Evolutionary conservation across 2,113 vertebrate genomes (phyloP).

Genomic region (Dicrurus megarhynchus): DNA sequence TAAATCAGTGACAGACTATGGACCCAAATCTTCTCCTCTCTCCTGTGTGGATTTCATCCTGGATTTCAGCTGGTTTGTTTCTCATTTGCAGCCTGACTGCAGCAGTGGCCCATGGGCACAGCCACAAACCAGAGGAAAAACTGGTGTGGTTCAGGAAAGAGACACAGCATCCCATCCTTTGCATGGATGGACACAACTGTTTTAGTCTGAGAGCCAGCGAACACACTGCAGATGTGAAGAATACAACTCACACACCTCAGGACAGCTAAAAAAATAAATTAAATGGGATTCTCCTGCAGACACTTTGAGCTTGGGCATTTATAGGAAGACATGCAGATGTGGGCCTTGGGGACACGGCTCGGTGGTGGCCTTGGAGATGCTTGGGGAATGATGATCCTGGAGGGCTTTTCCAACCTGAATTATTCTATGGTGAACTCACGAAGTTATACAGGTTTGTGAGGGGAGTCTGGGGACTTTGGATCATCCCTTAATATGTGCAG

Average conservation of each 20-base stretch:
- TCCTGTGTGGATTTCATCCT: neutral
- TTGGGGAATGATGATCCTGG: no score
- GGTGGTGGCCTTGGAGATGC: neutral
- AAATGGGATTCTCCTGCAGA: neutral
- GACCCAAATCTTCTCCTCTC: neutral
- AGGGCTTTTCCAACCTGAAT: neutral
- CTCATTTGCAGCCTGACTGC: neutral
- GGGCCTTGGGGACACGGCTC: neutral
- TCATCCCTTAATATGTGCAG: fast-evolving
- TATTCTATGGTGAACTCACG: neutral
- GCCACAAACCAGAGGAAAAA: neutral
- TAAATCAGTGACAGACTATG: neutral
- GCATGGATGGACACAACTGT: neutral
- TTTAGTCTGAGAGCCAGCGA: neutral
- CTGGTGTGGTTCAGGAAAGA: neutral
- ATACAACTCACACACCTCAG: neutral
- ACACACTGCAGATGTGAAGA: neutral
- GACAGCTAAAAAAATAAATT: neutral
- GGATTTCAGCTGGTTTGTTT: neutral
- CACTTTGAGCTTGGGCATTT: neutral
- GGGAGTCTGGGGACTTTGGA: neutral
- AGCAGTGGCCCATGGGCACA: neutral
- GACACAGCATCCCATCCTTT: neutral
- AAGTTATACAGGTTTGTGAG: neutral
- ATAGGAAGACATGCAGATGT: neutral